Evolutionary conservation across 2,888 invertebrate genomes (phyloP).

Genomic region (Nematopogon swammerdamellus): DNA sequence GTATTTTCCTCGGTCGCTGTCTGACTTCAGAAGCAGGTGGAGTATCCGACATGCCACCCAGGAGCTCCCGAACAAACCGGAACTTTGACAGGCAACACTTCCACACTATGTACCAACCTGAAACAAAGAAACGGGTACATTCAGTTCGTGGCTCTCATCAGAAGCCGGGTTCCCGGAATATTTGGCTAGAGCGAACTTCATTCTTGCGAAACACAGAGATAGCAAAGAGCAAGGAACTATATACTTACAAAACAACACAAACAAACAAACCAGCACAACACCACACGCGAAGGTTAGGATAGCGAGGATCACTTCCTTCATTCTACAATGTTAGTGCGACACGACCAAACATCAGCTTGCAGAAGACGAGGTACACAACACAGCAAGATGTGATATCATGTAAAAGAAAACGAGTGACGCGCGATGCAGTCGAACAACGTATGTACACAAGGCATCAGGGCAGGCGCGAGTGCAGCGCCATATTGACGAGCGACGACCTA

Average conservation of each 20-base stretch:
- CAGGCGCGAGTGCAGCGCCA: not conserved
- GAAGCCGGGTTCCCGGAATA: too few relatives aligned
- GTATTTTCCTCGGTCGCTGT: constrained; percentile 42
- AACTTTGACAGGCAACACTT: constrained; percentile 85
- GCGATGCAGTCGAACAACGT: too few relatives aligned
- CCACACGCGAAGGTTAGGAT: constrained; percentile 49
- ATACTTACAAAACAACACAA: constrained; percentile 55
- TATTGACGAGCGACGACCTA: not conserved
- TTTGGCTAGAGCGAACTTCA: too few relatives aligned
- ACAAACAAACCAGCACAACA: constrained; percentile 47
- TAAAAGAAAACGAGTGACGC: too few relatives aligned
- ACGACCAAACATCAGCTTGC: too few relatives aligned
- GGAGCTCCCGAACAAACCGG: constrained; percentile 80
- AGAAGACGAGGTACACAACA: too few relatives aligned
- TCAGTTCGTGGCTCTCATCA: too few relatives aligned
- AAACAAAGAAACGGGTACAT: constrained; percentile 40
- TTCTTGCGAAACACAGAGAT: not conserved
- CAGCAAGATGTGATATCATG: too few relatives aligned
- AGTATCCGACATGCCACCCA: constrained; percentile 69
- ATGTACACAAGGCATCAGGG: not conserved
- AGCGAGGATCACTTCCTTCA: constrained; percentile 53
- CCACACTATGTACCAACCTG: constrained; percentile 93
- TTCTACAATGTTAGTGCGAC: constrained; percentile 17
- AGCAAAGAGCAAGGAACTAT: constrained; percentile 13
- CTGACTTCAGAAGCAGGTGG: constrained; percentile 61